These are phyloP conservation scores for Tachypleus tridentatus DNA, from an alignment of 1,140 invertebrate genomes.

Conservation along the genomic window DNA sequence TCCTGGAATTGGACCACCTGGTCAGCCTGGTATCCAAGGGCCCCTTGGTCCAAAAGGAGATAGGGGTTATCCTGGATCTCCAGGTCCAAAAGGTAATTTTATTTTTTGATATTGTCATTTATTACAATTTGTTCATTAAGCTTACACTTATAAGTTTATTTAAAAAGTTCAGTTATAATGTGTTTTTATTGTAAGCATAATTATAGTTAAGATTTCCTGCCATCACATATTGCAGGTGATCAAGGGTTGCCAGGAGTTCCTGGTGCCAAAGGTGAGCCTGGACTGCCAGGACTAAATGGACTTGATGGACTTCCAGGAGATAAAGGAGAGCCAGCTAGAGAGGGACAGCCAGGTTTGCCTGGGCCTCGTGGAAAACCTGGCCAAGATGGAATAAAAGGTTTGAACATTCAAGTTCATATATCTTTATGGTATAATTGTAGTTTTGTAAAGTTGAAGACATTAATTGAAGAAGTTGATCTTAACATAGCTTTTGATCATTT, in stretches of 20 bases:
- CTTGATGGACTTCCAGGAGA: conserved; percentile 29
- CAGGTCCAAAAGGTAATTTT: conserved; percentile 7
- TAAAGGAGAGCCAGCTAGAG: conserved; percentile 37
- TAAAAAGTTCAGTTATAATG: conserved; percentile 1
- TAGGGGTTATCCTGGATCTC: conserved; percentile 26
- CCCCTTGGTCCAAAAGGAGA: conserved; percentile 12
- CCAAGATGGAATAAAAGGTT: conserved; percentile 42
- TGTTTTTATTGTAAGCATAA: neutral
- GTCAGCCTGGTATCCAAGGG: conserved; percentile 42
- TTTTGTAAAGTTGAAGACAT: too few relatives aligned
- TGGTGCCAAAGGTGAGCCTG: conserved; percentile 15
- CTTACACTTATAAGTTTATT: conserved; percentile 1
- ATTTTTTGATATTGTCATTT: neutral
- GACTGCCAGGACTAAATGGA: conserved; percentile 47
- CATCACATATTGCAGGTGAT: conserved; percentile 9
- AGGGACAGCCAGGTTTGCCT: conserved; percentile 28
- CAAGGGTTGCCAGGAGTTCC: conserved; percentile 19
- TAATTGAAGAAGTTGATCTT: too few relatives aligned
- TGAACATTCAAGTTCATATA: conserved; percentile 50
- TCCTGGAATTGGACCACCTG: conserved; percentile 40
- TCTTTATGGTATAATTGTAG: conserved; percentile 25
- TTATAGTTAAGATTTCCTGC: neutral
- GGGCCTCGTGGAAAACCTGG: conserved; percentile 45
- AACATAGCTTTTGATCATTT: too few relatives aligned
- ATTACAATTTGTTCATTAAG: conserved; percentile 10